Conservation (phyloP, 2,888 invertebrate species). For the Stegophylla sp. region DNA sequence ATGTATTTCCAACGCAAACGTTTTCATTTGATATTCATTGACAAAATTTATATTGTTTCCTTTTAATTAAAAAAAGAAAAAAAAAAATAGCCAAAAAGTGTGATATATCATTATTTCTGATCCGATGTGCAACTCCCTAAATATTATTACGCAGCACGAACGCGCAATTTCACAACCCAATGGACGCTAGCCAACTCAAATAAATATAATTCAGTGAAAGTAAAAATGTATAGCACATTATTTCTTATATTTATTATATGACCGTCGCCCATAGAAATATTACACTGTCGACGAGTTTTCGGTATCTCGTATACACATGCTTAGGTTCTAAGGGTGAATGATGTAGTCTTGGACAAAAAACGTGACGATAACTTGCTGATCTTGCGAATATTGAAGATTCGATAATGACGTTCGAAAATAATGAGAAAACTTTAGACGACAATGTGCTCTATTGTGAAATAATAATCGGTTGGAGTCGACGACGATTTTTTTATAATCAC, state of each 20-base stretch:
- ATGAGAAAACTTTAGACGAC: constrained; percentile 37
- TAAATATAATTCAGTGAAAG: constrained; percentile 58
- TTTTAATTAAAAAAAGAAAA: no score
- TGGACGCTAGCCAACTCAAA: constrained; percentile 54
- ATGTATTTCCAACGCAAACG: no score
- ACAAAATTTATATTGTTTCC: no score
- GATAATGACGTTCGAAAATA: constrained; percentile 29
- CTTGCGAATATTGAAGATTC: constrained; percentile 25
- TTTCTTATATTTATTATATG: constrained; percentile 51
- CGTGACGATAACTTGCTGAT: constrained; percentile 31
- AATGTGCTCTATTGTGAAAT: neutral
- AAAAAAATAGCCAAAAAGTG: no score
- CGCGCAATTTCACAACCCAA: constrained; percentile 54
- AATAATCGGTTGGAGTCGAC: no score
- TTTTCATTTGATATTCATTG: no score
- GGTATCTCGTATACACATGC: neutral
- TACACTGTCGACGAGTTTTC: constrained; percentile 8
- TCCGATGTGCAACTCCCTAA: constrained; percentile 36
- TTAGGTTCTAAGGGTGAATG: constrained; percentile 36
- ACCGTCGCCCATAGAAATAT: constrained; percentile 23
- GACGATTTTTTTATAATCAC: no score
- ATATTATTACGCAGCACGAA: constrained; percentile 42
- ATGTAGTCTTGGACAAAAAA: constrained; percentile 33
- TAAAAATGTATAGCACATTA: constrained; percentile 46
- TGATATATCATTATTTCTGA: neutral